phyloP scores from a whole-genome alignment of 2,797 vertebrate genomes.

The Iguana delicatissima region DNA sequence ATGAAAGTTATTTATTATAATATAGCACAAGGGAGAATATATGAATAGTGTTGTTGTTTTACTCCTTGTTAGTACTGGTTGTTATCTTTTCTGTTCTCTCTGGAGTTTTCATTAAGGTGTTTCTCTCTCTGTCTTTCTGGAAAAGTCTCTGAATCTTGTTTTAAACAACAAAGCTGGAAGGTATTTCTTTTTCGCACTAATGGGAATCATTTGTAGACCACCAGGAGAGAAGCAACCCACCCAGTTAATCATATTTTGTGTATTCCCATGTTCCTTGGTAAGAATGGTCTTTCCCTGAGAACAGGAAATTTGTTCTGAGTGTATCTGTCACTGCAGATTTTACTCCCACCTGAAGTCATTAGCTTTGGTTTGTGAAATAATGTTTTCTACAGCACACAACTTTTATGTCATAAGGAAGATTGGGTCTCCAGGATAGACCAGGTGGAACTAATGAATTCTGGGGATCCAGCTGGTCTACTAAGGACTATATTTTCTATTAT shows the following conservation, averaged over 20 bases:
- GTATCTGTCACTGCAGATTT: conserved; percentile 37
- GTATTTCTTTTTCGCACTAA: not conserved
- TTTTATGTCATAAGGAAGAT: conserved; percentile 61
- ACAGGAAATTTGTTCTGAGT: conserved; percentile 38
- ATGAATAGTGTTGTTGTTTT: not conserved
- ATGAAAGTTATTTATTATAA: conserved; percentile 30
- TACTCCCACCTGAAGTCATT: conserved; percentile 52
- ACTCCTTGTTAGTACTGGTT: not conserved
- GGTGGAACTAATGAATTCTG: conserved; percentile 62
- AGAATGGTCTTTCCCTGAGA: not conserved
- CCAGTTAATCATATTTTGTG: conserved; percentile 37
- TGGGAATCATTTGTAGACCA: not conserved
- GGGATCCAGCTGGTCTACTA: conserved; percentile 49
- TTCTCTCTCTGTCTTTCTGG: not conserved
- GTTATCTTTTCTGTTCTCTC: not conserved
- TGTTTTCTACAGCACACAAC: conserved; percentile 49
- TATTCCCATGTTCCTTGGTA: conserved; percentile 27
- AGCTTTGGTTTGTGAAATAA: conserved; percentile 43
- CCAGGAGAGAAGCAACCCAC: not conserved
- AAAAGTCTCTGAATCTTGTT: conserved; percentile 21
- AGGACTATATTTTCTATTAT: conserved; percentile 45
- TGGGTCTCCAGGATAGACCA: conserved; percentile 33
- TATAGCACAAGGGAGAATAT: conserved; percentile 17
- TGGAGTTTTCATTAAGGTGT: conserved; percentile 2
- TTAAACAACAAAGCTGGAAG: conserved; percentile 20